Percentiles rank a stretch among this genome's conserved stretches.
Conservation (phyloP, 2,797 vertebrate genomes). For the Anguilla obscura region DNA sequence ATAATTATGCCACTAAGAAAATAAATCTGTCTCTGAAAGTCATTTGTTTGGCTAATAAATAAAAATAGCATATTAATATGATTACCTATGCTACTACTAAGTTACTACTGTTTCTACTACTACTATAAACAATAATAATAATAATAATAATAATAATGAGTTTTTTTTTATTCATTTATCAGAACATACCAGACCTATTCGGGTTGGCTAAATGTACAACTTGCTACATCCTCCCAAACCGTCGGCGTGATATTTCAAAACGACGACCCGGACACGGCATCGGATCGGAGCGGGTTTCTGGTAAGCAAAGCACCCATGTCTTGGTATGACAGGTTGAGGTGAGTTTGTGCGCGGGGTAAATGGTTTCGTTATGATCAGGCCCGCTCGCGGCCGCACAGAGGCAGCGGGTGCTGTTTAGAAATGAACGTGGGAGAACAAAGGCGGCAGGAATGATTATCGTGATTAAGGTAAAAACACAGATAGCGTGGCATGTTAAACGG, state of each 20-base stretch:
- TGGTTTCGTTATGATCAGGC: constrained; percentile 33
- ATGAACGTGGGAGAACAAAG: constrained; percentile 13
- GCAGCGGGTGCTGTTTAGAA: constrained; percentile 12
- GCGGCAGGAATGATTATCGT: not conserved
- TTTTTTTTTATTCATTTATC: too few species aligned
- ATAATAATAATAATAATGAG: not conserved
- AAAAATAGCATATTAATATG: too few species aligned
- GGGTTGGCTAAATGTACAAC: not conserved
- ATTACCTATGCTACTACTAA: not conserved
- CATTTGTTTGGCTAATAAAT: not conserved
- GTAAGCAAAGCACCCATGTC: constrained; percentile 64
- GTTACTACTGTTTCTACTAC: not conserved
- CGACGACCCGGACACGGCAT: constrained; percentile 9
- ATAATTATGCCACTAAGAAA: not conserved
- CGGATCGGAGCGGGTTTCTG: constrained; percentile 55
- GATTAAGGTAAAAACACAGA: not conserved
- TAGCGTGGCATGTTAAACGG: not conserved
- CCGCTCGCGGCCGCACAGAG: constrained; percentile 17
- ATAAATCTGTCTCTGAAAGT: not conserved
- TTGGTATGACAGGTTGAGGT: constrained; percentile 67
- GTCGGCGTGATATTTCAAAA: constrained; percentile 48
- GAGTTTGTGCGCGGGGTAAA: constrained; percentile 32
- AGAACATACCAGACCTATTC: not conserved
- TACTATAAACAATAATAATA: not conserved
- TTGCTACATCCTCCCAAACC: not conserved